Percentiles rank a stretch among this genome's conserved stretches.
Conservation (phyloP, 2,113 vertebrate species). For the Gobius niger region DNA sequence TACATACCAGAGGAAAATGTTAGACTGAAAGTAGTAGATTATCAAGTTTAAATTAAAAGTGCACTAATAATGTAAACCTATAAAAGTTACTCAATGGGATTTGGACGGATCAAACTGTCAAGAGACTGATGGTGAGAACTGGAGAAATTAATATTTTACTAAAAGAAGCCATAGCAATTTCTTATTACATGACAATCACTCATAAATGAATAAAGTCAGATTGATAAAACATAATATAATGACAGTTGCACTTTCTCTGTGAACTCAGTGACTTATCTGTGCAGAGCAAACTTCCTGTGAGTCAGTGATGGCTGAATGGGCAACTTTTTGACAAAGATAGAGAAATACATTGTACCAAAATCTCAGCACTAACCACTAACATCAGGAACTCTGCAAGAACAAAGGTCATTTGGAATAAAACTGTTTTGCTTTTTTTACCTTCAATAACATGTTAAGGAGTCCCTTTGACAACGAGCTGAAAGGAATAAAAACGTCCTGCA, state of each 20-base stretch:
- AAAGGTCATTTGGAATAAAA: neutral
- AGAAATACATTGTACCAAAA: conserved; percentile 12
- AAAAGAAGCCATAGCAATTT: too few species aligned
- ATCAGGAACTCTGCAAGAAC: neutral
- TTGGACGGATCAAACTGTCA: too few species aligned
- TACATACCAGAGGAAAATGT: too few species aligned
- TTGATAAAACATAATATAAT: neutral
- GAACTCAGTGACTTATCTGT: neutral
- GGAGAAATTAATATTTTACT: too few species aligned
- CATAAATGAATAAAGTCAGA: neutral
- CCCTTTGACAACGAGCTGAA: too few species aligned
- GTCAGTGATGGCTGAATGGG: conserved; percentile 42
- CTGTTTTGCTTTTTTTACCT: too few species aligned
- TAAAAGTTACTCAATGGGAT: too few species aligned
- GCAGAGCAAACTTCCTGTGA: conserved; percentile 3
- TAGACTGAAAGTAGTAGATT: too few species aligned
- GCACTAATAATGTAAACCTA: too few species aligned
- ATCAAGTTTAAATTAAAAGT: too few species aligned
- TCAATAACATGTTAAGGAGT: neutral
- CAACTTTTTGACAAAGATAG: conserved; percentile 17
- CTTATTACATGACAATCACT: neutral
- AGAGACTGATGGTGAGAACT: too few species aligned
- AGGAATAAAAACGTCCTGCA: too few species aligned
- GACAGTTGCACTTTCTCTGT: neutral
- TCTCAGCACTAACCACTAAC: conserved; percentile 21